Evolutionary conservation across 1,140 invertebrate genomes (phyloP), one percentile per base, ranked within the genome.

Genomic region (Bombus vancouverensis): DNA sequence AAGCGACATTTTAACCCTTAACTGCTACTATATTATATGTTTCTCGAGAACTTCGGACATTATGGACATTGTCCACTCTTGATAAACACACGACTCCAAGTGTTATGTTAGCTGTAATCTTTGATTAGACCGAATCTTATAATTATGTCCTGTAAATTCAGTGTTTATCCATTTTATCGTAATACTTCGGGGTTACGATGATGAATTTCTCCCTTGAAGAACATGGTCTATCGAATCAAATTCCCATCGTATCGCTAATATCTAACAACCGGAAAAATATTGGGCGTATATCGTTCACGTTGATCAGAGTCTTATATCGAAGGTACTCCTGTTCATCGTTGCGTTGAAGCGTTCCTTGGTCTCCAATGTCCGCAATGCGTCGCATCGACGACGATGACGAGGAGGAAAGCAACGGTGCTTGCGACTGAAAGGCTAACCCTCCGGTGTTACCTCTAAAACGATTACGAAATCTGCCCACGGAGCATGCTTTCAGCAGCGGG

Each of bases 401-500:
- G 12, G 39, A 65, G 68, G 47, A 34, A 62, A 80, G 32, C 62
- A 42, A 34, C 22, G 42, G 53, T 68, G 57, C 22, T 73, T 2
- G 32, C 18, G 22, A 32, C 47, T 37, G 28, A 57, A 75, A n/a
- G 72, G 25, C 68, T 75, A 82, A 82, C 88, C 75, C 82, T 28
- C 75, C 59, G 74, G 32, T 78, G 57, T 78, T 89, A 85, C 42
- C 83, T 77, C 74, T 65, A 77, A 81, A 70, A 59, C 73, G 78
- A 86, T 89, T 89, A 81, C 83, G 68, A 89, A 82, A 79, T 72
- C 78, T 79, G 44, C 79, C 70, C 79, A 70, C 79, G 84, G 68
- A 53, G 9, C 57, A 65, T 75, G 71, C 73, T 75, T 88, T 66
- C 77, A 88, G 9, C 57, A 57, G 42, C 53, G 25, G 47, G 72